Evolutionary conservation across 92 coral and sea anemone species (phyloP).

Genomic region (Parazoanthus atlanticus): DNA sequence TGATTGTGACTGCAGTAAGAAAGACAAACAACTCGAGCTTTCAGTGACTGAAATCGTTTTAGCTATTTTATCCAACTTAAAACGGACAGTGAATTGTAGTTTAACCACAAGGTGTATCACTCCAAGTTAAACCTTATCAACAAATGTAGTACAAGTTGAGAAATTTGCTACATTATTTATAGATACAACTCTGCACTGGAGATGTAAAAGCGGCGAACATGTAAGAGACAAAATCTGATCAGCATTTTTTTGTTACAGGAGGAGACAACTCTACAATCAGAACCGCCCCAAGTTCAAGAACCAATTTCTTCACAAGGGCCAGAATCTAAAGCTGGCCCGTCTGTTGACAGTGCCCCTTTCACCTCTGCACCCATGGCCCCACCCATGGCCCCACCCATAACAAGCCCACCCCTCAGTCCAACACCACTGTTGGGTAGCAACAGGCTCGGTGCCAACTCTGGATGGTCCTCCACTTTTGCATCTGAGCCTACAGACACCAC

Average conservation of each 20-base stretch:
- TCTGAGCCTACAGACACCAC: conserved; percentile 52
- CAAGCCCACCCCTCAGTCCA: conserved; percentile 67
- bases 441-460: conserved; percentile 85
- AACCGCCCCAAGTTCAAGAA: neutral
- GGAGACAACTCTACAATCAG: neutral
- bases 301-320: neutral
- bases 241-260: neutral
- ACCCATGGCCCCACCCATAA: neutral
- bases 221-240: too few relatives aligned
- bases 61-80: too few relatives aligned
- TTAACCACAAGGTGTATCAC: too few relatives aligned
- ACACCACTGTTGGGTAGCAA: conserved; percentile 83
- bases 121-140: too few relatives aligned
- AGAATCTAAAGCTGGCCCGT: neutral
- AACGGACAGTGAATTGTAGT: too few relatives aligned
- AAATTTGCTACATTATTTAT: too few relatives aligned
- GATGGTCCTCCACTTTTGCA: conserved; percentile 97
- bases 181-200: too few relatives aligned
- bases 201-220: too few relatives aligned
- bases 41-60: too few relatives aligned
- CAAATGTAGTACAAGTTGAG: too few relatives aligned
- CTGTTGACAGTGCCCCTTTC: neutral
- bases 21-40: too few relatives aligned
- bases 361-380: conserved; percentile 11
- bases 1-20: too few relatives aligned